Base-by-base conservation (phyloP, 2,113 vertebrate genomes). In the Aplodontia rufa region DNA sequence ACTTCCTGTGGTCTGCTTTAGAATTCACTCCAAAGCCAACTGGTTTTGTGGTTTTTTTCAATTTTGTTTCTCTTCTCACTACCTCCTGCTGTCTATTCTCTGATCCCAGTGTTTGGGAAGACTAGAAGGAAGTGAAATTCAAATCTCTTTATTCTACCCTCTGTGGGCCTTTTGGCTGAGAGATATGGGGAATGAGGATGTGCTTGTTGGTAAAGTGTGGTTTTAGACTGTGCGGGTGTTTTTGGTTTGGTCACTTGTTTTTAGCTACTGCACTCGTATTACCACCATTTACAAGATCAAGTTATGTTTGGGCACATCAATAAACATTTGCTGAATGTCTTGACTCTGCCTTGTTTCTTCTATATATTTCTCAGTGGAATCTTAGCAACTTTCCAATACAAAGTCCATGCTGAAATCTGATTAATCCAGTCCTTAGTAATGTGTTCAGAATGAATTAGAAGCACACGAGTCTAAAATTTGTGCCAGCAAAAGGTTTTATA, bases 71-170 rank as follows among this genome's bases (percentile, higher is more conserved):
- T 79, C 76, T 95, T 88, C 86, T 88, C 45, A 42, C 30, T 49
- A 62, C 69, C 47, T 86, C 89, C 87, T 66, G 30, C 89, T 75
- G 60, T 71, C 24, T 72, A 30, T 45, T 81, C 26, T 40, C 55
- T 71, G 64, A 86, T 53, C 42, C 3, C 49, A 58, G 74, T 45
- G 45, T 86, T 69, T 45, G 51, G 45, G 84, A 62, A 89, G 60
- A 79, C 66, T 85, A 55, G 91, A 55, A 94, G 82, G 95, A 94
- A 93, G 79, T 95, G 69, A 96, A 94, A 96, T 81, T 79, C 68
- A 91, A 45, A 82, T 86, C 83, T 51, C 51, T 88, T 32, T 64
- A 40, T 85, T 90, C 79, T 79, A 64, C 60, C 55, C 76, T 79
- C 28, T 40, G 13, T 47, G 96, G 40, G 47, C 42, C 91, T 91